Percentiles rank a stretch among this genome's conserved stretches.
Conservation (phyloP, 2,797 vertebrate genomes). For the Spizella passerina region DNA sequence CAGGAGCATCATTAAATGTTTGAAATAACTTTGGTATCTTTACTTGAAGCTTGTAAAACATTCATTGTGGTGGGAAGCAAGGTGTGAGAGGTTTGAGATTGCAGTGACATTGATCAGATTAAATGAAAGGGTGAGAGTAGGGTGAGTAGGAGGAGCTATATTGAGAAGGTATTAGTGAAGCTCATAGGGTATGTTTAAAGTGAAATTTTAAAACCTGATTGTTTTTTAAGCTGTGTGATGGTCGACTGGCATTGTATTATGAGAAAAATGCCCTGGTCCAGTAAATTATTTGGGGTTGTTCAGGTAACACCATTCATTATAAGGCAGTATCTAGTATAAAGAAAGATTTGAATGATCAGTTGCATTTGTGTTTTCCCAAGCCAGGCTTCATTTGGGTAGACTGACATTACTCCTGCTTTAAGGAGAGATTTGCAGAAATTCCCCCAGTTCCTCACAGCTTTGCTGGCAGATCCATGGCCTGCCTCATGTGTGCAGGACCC, state of each 20-base stretch:
- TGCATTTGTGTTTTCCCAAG: neutral
- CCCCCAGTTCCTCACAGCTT: fast-evolving
- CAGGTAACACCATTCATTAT: neutral
- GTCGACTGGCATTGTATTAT: neutral
- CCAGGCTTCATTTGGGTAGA: neutral
- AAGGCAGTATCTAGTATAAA: neutral
- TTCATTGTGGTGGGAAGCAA: neutral
- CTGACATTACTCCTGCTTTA: neutral
- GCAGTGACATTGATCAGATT: neutral
- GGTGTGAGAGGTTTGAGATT: neutral
- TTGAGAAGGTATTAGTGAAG: neutral
- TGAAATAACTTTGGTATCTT: neutral
- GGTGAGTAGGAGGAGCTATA: neutral
- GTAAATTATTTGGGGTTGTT: neutral
- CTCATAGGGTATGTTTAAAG: neutral
- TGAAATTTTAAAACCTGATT: neutral
- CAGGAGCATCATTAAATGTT: neutral
- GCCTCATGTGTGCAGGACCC: neutral
- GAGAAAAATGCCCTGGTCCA: neutral
- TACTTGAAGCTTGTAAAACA: neutral
- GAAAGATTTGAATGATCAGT: neutral
- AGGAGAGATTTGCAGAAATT: neutral
- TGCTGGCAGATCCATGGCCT: neutral
- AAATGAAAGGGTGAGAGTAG: neutral
- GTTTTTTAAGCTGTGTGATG: neutral